Percentiles rank a stretch among this genome's conserved stretches.
Conservation (phyloP, 2,797 vertebrate genomes). For the Sebastes glaucus region DNA sequence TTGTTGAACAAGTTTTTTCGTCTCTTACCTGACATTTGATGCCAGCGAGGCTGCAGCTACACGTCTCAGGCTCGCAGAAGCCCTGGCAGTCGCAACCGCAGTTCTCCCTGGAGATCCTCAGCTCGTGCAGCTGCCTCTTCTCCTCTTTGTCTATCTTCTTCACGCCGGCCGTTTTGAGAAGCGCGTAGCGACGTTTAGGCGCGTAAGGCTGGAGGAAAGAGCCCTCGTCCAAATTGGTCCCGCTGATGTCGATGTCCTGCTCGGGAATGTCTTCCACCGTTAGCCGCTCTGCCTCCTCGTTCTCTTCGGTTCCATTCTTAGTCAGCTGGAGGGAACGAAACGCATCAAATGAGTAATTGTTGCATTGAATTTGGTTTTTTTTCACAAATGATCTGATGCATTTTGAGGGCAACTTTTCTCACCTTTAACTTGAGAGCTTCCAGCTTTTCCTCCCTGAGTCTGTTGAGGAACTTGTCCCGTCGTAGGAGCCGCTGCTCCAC, state of each 20-base stretch:
- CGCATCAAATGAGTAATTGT: neutral
- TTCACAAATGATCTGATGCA: neutral
- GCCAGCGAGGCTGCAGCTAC: constrained; percentile 93
- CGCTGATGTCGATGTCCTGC: constrained; percentile 86
- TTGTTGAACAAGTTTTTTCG: neutral
- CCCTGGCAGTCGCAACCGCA: constrained; percentile 94
- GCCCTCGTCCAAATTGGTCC: constrained; percentile 85
- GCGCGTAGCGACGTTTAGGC: constrained; percentile 86
- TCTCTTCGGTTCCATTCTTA: constrained; percentile 86
- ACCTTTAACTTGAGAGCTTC: constrained; percentile 90
- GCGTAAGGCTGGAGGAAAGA: constrained; percentile 93
- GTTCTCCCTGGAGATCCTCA: constrained; percentile 92
- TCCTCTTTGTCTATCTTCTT: constrained; percentile 96
- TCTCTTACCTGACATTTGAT: constrained; percentile 95
- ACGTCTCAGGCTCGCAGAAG: constrained; percentile 95
- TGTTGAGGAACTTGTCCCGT: constrained; percentile 87
- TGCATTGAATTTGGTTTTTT: neutral
- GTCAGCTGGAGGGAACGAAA: constrained; percentile 82
- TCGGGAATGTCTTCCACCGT: constrained; percentile 90
- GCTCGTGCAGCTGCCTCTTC: constrained; percentile 91
- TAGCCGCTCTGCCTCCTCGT: constrained; percentile 86
- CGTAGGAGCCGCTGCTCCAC: constrained; percentile 87
- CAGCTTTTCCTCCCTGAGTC: constrained; percentile 92
- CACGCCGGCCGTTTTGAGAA: constrained; percentile 91
- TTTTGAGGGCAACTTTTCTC: constrained; percentile 1